phyloP scores from a whole-genome alignment of 1,140 invertebrate genomes.

The Colletes gigas region DNA sequence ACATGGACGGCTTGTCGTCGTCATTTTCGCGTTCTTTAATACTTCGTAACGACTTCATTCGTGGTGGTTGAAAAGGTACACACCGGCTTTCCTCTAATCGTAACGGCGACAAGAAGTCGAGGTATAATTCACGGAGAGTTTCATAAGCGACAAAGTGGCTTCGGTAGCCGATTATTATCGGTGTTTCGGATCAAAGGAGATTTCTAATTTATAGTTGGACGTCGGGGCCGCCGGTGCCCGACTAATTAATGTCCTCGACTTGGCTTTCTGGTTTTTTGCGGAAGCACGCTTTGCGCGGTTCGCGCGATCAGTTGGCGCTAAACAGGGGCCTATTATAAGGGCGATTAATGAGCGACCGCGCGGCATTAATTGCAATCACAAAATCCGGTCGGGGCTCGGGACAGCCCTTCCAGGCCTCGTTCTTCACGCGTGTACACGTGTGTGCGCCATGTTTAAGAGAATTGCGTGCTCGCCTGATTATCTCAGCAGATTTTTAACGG shows the following conservation, averaged over 20 bases:
- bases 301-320: conserved; percentile 24
- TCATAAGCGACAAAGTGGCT: conserved; percentile 35
- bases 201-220: conserved; percentile 63
- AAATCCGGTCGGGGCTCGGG: not conserved
- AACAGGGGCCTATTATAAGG: conserved; percentile 14
- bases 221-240: conserved; percentile 56
- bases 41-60: conserved; percentile 21
- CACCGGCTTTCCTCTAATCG: not conserved
- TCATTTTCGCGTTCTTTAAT: not conserved
- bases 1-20: not conserved
- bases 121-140: not conserved
- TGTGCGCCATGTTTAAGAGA: not conserved
- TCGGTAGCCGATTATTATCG: conserved; percentile 50
- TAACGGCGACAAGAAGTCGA: not conserved
- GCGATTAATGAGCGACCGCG: conserved; percentile 17
- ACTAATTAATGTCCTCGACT: conserved; percentile 67
- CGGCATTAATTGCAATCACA: conserved; percentile 37
- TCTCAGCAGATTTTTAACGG: not conserved
- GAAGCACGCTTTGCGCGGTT: conserved; percentile 4
- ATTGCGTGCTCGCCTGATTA: conserved; percentile 18
- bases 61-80: not conserved
- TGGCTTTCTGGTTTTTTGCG: conserved; percentile 4
- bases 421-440: not conserved
- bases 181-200: conserved; percentile 60
- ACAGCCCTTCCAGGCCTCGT: not conserved